A percentile compares a stretch with the other conserved stretches of the same genome.
Conservation (phyloP, 1,140 invertebrate species). For the Eufriesea mexicana region DNA sequence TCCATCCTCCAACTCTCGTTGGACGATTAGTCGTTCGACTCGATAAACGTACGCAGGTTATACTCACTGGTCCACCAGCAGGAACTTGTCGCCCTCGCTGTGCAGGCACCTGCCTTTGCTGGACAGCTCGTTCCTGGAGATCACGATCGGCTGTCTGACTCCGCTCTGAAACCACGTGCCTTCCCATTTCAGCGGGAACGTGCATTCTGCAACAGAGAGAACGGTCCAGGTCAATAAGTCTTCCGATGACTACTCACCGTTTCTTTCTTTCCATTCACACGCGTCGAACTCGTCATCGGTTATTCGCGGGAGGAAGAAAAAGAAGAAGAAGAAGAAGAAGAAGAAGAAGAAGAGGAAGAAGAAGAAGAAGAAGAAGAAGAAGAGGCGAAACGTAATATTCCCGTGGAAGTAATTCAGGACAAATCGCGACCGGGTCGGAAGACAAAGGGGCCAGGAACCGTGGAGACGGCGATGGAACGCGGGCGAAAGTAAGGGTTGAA, state of each 20-base stretch:
- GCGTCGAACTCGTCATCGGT: too few species aligned
- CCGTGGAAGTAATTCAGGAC: conserved; percentile 61
- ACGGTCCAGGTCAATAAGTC: background rate
- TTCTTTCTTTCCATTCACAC: too few species aligned
- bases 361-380: background rate
- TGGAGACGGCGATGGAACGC: background rate
- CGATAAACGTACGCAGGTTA: background rate
- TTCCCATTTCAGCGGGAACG: conserved; percentile 90
- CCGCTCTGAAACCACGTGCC: conserved; percentile 94
- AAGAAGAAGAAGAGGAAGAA: too few species aligned
- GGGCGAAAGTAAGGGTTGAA: conserved; percentile 3
- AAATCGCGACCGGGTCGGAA: conserved; percentile 55
- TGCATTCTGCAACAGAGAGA: conserved; percentile 85
- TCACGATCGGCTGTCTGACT: conserved; percentile 89
- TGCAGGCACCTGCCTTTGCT: conserved; percentile 91
- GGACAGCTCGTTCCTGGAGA: conserved; percentile 89
- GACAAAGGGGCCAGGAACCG: conserved; percentile 37
- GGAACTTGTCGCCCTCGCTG: conserved; percentile 91
- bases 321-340: too few species aligned
- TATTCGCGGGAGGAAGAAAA: too few species aligned
- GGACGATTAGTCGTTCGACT: conserved; percentile 8
- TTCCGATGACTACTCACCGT: too few species aligned
- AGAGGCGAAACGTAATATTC: conserved; percentile 32
- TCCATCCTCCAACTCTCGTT: background rate
- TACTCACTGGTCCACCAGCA: conserved; percentile 92